Conservation (phyloP, 1,140 invertebrate species). For the Aphaenogaster floridana region DNA sequence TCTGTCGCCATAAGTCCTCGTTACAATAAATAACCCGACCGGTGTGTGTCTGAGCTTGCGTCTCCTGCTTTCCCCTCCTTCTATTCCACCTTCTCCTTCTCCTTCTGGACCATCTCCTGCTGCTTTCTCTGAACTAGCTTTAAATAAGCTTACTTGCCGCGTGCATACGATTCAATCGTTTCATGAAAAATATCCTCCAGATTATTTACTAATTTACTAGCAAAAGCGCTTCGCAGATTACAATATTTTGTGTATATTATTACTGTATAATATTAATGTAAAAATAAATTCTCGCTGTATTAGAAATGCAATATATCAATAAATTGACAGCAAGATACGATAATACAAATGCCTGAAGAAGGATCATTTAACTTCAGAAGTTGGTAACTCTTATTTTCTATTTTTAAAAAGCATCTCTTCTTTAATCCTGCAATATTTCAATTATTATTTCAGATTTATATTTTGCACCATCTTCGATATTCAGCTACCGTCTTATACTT, state of each 20-base stretch:
- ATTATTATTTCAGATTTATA: conserved; percentile 51
- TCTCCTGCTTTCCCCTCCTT: conserved; percentile 70
- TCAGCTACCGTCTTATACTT: conserved; percentile 28
- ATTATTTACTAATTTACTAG: conserved; percentile 18
- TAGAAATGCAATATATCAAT: not conserved
- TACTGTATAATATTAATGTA: not conserved
- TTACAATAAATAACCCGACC: conserved; percentile 87
- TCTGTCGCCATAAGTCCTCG: conserved; percentile 88
- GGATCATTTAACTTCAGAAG: not conserved
- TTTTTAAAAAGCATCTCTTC: not conserved
- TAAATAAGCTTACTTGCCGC: conserved; percentile 56
- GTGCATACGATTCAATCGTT: conserved; percentile 15
- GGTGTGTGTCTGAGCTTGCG: conserved; percentile 81
- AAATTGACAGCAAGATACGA: not conserved
- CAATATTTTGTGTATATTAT: not conserved
- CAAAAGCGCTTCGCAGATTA: not conserved
- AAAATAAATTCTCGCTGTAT: conserved; percentile 36
- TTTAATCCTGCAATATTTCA: conserved; percentile 20
- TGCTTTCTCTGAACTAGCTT: conserved; percentile 59
- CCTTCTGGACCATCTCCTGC: conserved; percentile 62
- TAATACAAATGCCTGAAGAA: not conserved
- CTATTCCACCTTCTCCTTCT: conserved; percentile 51
- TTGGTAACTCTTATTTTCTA: not conserved
- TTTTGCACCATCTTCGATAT: conserved; percentile 4
- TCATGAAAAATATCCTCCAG: not conserved